Percentiles rank a stretch among this genome's conserved stretches.
phyloP scores from a whole-genome alignment of 2,888 invertebrate species.

The Drosophila flavopinicola region DNA sequence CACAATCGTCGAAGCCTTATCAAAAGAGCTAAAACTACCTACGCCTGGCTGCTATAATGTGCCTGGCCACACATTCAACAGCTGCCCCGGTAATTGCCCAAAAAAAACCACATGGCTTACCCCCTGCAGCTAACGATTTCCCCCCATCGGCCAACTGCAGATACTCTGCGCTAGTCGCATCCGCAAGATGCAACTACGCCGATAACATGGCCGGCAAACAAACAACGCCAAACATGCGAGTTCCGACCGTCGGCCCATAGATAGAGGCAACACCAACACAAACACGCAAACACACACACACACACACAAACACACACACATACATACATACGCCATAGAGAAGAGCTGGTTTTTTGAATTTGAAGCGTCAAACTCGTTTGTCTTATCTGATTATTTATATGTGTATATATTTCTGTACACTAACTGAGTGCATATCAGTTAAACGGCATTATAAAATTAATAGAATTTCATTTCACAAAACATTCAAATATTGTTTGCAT shows the following conservation, averaged over 20 bases:
- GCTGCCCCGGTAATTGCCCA: conserved; percentile 44
- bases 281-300: conserved; percentile 13
- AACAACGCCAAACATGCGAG: conserved; percentile 67
- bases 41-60: conserved; percentile 10
- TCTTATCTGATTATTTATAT: conserved; percentile 77
- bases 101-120: conserved; percentile 15
- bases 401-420: conserved; percentile 58
- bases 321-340: conserved; percentile 34
- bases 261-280: conserved; percentile 52
- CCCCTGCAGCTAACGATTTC: conserved; percentile 49
- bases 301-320: conserved; percentile 33
- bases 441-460: not conserved
- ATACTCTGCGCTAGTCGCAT: conserved; percentile 57
- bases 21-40: not conserved
- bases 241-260: conserved; percentile 62
- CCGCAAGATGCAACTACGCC: conserved; percentile 66
- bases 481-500: too few relatives aligned
- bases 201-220: conserved; percentile 64
- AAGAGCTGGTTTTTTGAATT: conserved; percentile 70
- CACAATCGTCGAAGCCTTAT: conserved; percentile 33
- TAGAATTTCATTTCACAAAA: not conserved
- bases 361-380: conserved; percentile 81
- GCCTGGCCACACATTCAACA: conserved; percentile 32
- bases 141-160: conserved; percentile 25
- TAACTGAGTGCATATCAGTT: conserved; percentile 1